Evolutionary conservation across 2,888 invertebrate genomes (phyloP).

Genomic region (Agriotes lineatus): DNA sequence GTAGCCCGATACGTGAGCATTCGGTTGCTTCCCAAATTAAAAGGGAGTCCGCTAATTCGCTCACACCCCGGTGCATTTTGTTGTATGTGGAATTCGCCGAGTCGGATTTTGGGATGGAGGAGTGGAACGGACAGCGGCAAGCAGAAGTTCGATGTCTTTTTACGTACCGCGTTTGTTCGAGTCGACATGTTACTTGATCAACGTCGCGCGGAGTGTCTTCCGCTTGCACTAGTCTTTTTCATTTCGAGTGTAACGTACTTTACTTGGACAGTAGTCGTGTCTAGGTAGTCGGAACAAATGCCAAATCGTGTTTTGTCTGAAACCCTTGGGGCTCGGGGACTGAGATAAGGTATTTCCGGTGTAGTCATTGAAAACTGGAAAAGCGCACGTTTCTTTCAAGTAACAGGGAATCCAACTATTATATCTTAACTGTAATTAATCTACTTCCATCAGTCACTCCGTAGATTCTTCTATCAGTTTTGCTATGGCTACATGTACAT

Average conservation of each 20-base stretch:
- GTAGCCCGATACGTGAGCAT: neutral
- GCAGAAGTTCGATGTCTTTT: conserved; percentile 4
- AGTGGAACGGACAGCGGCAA: conserved; percentile 1
- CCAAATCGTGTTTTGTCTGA: too few species aligned
- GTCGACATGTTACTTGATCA: conserved; percentile 16
- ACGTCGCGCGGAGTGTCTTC: conserved; percentile 1
- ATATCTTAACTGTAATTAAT: too few species aligned
- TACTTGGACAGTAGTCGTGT: too few species aligned
- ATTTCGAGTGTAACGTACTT: neutral
- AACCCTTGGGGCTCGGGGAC: too few species aligned
- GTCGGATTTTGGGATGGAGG: neutral
- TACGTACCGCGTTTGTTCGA: conserved; percentile 12
- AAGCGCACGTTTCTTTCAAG: too few species aligned
- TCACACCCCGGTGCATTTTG: neutral
- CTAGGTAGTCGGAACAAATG: too few species aligned
- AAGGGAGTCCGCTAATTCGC: conserved; percentile 8
- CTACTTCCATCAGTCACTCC: too few species aligned
- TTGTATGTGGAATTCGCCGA: neutral
- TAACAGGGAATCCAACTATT: too few species aligned
- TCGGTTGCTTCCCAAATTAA: neutral
- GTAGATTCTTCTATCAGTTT: too few species aligned
- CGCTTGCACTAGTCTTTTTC: neutral
- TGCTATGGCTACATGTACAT: too few species aligned
- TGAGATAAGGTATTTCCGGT: too few species aligned
- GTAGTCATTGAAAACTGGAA: too few species aligned